Conservation (phyloP, 2,888 invertebrate genomes). For the Leptinotarsa juncta region DNA sequence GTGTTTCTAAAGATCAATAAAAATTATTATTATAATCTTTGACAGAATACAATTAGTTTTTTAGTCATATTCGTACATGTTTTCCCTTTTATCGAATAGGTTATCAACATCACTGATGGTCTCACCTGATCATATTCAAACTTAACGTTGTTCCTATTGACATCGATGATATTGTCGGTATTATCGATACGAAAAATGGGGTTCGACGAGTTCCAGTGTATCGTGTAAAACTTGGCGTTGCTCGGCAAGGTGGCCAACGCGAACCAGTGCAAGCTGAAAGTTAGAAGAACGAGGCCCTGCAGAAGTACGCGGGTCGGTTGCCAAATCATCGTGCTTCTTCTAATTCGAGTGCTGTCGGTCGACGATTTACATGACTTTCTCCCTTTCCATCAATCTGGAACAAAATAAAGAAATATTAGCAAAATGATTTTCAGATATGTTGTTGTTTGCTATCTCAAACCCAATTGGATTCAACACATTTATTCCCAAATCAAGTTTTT, state of each 20-base stretch:
- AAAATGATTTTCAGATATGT: not conserved
- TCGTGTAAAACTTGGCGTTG: conserved; percentile 65
- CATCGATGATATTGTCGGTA: conserved; percentile 96
- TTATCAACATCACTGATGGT: not conserved
- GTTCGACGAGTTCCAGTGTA: conserved; percentile 66
- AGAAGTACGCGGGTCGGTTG: conserved; percentile 50
- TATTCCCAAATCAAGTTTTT: too few relatives aligned
- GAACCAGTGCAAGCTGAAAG: conserved; percentile 59
- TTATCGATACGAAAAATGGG: conserved; percentile 91
- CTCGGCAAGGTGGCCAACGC: conserved; percentile 62
- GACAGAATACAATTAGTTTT: too few relatives aligned
- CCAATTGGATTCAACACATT: too few relatives aligned
- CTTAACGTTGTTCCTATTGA: conserved; percentile 89
- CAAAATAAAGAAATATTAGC: conserved; percentile 21
- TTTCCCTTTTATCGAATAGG: too few relatives aligned
- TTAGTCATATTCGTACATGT: too few relatives aligned
- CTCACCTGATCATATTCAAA: conserved; percentile 89
- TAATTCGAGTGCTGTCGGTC: conserved; percentile 29
- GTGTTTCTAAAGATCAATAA: too few relatives aligned
- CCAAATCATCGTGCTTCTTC: conserved; percentile 53
- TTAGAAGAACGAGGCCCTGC: conserved; percentile 59
- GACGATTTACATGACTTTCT: conserved; percentile 46
- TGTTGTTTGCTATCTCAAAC: too few relatives aligned
- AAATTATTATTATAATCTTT: too few relatives aligned
- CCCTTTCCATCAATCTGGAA: conserved; percentile 41